A percentile compares a stretch with the other conserved stretches of the same genome.
phyloP scores from a whole-genome alignment of 2,113 vertebrate genomes.

The Crotalus horridus region DNA sequence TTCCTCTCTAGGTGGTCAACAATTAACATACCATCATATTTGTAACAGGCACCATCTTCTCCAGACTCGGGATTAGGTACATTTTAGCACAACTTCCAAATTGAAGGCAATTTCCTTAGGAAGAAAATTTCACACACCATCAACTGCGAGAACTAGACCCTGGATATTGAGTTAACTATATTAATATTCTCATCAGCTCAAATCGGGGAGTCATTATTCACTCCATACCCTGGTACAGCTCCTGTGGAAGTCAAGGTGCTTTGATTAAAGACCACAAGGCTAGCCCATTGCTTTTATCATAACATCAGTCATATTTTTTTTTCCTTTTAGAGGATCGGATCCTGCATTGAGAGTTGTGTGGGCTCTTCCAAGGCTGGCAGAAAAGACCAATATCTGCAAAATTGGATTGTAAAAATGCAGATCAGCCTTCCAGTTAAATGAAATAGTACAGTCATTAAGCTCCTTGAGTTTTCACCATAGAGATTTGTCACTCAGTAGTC shows the following conservation, averaged over 20 bases:
- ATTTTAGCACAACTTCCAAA: constrained; percentile 32
- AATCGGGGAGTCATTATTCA: constrained; percentile 27
- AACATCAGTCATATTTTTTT: constrained; percentile 43
- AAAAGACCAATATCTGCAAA: constrained; percentile 43
- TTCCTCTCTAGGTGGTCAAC: constrained; percentile 1
- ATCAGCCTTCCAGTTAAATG: constrained; percentile 1
- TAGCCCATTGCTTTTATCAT: constrained; percentile 43
- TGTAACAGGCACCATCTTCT: background rate
- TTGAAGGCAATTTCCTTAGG: constrained; percentile 36
- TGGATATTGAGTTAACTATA: constrained; percentile 27
- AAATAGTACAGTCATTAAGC: constrained; percentile 19
- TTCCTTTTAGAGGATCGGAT: constrained; percentile 26
- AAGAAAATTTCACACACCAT: constrained; percentile 42
- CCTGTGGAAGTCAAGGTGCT: constrained; percentile 27
- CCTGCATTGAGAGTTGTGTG: background rate
- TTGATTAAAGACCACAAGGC: constrained; percentile 42
- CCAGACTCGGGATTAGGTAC: background rate
- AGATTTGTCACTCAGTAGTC: background rate
- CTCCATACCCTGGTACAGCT: constrained; percentile 36
- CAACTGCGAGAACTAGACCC: background rate
- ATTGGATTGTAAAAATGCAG: constrained; percentile 47
- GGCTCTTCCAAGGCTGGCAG: constrained; percentile 18
- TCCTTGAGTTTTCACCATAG: constrained; percentile 5
- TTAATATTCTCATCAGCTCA: constrained; percentile 40
- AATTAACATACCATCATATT: constrained; percentile 39